phyloP scores from a whole-genome alignment of 2,113 vertebrate genomes.

The Lucifuga dentata region DNA sequence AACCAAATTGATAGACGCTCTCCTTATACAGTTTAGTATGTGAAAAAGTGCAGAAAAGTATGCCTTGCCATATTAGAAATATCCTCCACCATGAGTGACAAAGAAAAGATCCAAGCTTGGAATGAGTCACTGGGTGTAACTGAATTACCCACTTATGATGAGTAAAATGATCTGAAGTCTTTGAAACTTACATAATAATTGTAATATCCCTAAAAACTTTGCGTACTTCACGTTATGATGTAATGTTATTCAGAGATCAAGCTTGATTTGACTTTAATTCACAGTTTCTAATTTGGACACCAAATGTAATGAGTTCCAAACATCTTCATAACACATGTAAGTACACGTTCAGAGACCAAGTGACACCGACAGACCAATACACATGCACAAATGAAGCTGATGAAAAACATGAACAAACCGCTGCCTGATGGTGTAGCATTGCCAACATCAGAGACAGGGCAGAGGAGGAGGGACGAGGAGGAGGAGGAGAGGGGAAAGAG shows the following conservation, averaged over 20 bases:
- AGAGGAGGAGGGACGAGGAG: slow-evolving; percentile 68
- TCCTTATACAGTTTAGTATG: too few relatives aligned
- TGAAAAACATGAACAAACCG: slow-evolving; percentile 90
- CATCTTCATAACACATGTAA: too few relatives aligned
- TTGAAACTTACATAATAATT: background rate
- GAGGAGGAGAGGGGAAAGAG: slow-evolving; percentile 65
- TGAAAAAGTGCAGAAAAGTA: too few relatives aligned
- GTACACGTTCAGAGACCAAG: background rate
- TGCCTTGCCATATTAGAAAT: too few relatives aligned
- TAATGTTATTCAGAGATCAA: background rate
- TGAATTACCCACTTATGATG: slow-evolving; percentile 1
- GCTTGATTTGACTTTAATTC: slow-evolving; percentile 37
- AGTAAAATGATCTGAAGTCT: background rate
- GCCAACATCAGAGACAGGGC: slow-evolving; percentile 84
- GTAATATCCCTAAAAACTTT: background rate
- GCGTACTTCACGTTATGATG: too few relatives aligned
- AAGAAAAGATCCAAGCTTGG: slow-evolving; percentile 33
- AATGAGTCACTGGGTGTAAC: slow-evolving; percentile 18
- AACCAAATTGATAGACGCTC: too few relatives aligned
- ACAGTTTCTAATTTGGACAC: slow-evolving; percentile 33
- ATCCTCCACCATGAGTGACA: slow-evolving; percentile 8
- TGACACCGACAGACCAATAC: slow-evolving; percentile 55
- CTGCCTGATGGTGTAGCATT: slow-evolving; percentile 88
- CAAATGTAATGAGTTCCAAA: slow-evolving; percentile 18
- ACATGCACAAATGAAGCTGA: slow-evolving; percentile 80